phyloP scores from a whole-genome alignment of 2,113 vertebrate species.

The Kryptolebias marmoratus region DNA sequence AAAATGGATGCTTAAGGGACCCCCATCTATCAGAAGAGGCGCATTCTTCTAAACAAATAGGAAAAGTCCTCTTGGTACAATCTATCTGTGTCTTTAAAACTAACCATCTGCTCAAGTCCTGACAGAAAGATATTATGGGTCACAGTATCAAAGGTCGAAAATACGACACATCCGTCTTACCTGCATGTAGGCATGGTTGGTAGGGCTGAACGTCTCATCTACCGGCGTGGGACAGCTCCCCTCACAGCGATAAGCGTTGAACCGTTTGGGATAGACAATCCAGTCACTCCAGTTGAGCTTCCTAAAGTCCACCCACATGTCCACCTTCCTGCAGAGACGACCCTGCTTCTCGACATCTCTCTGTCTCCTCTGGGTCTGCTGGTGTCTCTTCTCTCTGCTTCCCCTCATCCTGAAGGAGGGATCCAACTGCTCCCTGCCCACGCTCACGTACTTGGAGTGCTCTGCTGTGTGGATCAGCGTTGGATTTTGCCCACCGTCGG shows the following conservation, averaged over 20 bases:
- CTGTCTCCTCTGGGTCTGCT: constrained; percentile 44
- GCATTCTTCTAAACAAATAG: too few relatives aligned
- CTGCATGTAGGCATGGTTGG: constrained; percentile 91
- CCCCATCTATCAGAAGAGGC: too few relatives aligned
- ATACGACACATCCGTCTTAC: constrained; percentile 66
- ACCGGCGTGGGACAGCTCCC: constrained; percentile 85
- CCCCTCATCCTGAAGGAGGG: not conserved
- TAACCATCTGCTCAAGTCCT: too few relatives aligned
- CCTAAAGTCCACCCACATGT: constrained; percentile 90
- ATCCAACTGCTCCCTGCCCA: constrained; percentile 44
- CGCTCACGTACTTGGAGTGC: constrained; percentile 83
- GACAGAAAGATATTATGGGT: too few relatives aligned
- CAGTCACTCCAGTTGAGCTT: constrained; percentile 87
- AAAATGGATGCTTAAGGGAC: too few relatives aligned
- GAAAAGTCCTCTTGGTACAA: too few relatives aligned
- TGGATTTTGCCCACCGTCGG: constrained; percentile 44
- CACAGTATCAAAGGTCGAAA: too few relatives aligned
- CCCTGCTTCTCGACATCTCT: constrained; percentile 47
- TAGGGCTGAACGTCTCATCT: constrained; percentile 84
- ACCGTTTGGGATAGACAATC: constrained; percentile 86
- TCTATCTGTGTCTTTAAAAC: too few relatives aligned
- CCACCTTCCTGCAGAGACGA: constrained; percentile 80
- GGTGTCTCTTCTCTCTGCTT: constrained; percentile 64
- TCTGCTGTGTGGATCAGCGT: constrained; percentile 85
- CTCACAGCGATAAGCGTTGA: constrained; percentile 88